These are phyloP conservation scores for Mus spretus DNA, from an alignment of 2,797 vertebrate species.

Conservation along the genomic window DNA sequence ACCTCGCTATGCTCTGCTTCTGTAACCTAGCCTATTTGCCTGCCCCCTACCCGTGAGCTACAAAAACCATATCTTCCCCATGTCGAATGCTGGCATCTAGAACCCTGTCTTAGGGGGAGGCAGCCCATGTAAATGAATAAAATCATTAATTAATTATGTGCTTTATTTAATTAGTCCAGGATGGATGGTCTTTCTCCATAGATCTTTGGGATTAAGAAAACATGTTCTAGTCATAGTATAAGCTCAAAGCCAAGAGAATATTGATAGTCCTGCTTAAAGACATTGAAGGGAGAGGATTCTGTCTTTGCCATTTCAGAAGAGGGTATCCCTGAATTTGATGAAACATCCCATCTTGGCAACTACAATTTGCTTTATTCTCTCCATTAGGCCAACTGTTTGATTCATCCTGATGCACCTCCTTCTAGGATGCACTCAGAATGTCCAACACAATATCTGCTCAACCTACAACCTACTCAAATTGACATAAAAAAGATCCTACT, in stretches of 20 bases:
- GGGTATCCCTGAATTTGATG: background rate
- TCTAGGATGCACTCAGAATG: background rate
- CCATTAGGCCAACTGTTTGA: background rate
- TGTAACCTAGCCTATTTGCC: background rate
- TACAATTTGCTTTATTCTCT: background rate
- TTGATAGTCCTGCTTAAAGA: background rate
- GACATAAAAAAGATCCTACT: background rate
- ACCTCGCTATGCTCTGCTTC: background rate
- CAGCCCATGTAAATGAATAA: background rate
- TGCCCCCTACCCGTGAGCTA: no score
- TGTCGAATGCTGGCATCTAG: no score
- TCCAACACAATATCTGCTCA: background rate
- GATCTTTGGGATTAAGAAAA: background rate
- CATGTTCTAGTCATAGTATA: background rate
- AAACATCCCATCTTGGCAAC: background rate
- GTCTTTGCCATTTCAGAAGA: background rate
- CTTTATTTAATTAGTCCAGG: background rate
- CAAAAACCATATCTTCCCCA: background rate
- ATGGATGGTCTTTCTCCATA: background rate
- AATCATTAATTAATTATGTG: background rate
- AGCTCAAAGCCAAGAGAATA: background rate
- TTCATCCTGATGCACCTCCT: background rate
- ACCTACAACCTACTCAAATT: background rate
- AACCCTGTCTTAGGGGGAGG: background rate
- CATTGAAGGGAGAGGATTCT: background rate